These are phyloP conservation scores for Myotis pilosus DNA, from an alignment of 2,797 vertebrate genomes.

Conservation along the genomic window DNA sequence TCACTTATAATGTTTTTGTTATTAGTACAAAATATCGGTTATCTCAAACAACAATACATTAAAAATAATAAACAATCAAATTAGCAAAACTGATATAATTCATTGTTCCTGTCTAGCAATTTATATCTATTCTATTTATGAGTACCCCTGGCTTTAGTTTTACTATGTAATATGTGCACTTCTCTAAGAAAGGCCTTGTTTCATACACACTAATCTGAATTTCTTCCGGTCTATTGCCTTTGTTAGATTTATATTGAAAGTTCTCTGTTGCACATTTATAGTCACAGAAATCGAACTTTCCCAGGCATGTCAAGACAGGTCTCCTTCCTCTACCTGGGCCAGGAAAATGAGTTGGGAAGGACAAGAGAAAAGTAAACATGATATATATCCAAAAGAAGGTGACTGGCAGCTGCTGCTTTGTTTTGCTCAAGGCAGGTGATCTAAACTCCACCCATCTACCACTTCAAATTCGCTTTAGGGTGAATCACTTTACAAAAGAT, in stretches of 20 bases:
- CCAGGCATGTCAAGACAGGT: background rate
- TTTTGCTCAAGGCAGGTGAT: background rate
- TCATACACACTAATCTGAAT: background rate
- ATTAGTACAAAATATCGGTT: conserved; percentile 1
- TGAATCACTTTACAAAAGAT: conserved; percentile 3
- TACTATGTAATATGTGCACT: background rate
- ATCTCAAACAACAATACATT: conserved; percentile 22
- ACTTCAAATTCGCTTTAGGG: background rate
- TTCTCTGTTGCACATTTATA: background rate
- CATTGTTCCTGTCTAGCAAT: background rate
- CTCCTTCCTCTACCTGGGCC: background rate
- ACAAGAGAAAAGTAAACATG: background rate
- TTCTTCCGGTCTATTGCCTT: background rate
- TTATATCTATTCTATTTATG: background rate
- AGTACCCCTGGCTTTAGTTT: background rate
- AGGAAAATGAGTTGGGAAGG: background rate
- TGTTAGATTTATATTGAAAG: background rate
- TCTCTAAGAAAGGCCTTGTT: background rate
- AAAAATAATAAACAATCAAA: conserved; percentile 23
- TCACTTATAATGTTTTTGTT: conserved; percentile 24
- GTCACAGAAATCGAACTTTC: conserved; percentile 35
- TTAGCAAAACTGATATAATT: background rate
- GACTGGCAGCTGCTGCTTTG: background rate
- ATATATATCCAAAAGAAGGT: background rate
- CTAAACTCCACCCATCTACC: background rate